Evolutionary conservation across 2,888 invertebrate species (phyloP).

Genomic region (Therioaphis trifolii): DNA sequence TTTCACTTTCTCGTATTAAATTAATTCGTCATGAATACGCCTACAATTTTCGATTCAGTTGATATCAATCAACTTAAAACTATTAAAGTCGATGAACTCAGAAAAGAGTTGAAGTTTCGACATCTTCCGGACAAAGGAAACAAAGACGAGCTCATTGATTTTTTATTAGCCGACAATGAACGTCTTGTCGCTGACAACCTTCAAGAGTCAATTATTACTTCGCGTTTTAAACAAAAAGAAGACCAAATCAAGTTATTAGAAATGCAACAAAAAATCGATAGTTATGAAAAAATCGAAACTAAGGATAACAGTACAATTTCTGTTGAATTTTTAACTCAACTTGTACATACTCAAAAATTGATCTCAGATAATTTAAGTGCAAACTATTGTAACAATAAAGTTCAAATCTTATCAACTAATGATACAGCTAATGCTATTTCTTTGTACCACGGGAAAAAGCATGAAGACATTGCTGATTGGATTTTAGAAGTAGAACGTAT

Average conservation of each 20-base stretch:
- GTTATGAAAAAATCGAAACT: background rate
- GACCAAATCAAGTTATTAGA: background rate
- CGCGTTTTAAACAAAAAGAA: background rate
- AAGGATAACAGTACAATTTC: background rate
- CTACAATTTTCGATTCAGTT: background rate
- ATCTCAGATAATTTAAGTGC: background rate
- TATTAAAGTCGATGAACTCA: background rate
- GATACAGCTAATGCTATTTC: constrained; percentile 5
- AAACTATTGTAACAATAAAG: background rate
- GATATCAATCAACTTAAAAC: background rate
- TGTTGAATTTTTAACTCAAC: background rate
- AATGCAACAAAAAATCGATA: background rate
- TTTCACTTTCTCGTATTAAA: too few species aligned
- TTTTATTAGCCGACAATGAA: constrained; percentile 22
- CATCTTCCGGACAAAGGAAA: background rate
- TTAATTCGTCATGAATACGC: too few species aligned
- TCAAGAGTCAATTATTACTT: background rate
- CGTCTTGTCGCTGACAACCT: background rate
- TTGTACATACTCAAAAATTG: background rate
- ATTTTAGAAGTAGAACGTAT: background rate
- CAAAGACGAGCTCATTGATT: constrained; percentile 4
- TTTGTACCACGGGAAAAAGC: background rate
- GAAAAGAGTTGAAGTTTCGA: background rate
- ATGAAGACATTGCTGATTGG: constrained; percentile 16
- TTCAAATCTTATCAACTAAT: background rate